Conservation (phyloP, 1,140 invertebrate genomes). For the Archivesica marissinica region DNA sequence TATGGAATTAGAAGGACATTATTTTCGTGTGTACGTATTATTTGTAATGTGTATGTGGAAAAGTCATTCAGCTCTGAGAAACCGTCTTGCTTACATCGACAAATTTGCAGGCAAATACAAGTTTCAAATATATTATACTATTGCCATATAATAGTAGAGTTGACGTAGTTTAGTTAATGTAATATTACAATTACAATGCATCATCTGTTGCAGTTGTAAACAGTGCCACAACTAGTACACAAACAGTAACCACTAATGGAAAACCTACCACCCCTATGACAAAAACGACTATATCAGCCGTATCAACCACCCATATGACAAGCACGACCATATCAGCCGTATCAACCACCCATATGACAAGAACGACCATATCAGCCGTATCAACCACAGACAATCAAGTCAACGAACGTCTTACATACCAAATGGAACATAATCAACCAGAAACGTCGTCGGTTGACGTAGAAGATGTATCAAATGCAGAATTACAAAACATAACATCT, state of each 20-base stretch:
- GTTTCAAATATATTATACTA: too few relatives aligned
- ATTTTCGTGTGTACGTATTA: too few relatives aligned
- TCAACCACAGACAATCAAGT: neutral
- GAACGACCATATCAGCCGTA: neutral
- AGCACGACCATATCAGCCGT: neutral
- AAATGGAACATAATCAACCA: neutral
- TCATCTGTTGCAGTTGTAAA: too few relatives aligned
- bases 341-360: neutral
- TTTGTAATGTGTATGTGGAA: too few relatives aligned
- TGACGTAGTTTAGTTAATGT: too few relatives aligned
- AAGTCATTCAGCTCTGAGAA: too few relatives aligned
- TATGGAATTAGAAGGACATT: too few relatives aligned
- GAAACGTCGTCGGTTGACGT: neutral
- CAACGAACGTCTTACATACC: neutral
- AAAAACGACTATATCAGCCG: neutral
- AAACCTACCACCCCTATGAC: neutral
- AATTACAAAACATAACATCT: neutral
- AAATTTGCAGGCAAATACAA: too few relatives aligned
- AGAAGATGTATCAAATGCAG: neutral
- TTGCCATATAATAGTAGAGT: too few relatives aligned
- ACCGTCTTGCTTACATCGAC: too few relatives aligned
- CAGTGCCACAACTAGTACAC: neutral
- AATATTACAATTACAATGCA: too few relatives aligned
- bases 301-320: constrained; percentile 22
- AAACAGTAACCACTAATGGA: neutral